Conservation (phyloP, 2,797 vertebrate species). For the Neosilurus hyrtlii region DNA sequence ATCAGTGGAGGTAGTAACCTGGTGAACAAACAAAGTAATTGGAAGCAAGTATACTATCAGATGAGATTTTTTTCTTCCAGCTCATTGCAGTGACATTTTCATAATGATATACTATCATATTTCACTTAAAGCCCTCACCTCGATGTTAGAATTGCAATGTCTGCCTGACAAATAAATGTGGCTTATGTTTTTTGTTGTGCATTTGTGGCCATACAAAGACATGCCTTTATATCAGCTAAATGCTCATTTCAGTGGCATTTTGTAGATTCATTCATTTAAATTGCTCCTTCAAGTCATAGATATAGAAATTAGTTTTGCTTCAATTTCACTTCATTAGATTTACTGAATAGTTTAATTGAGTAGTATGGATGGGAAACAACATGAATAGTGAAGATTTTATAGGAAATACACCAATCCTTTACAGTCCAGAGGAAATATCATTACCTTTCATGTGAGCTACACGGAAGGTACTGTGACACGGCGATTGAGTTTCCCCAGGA, state of each 20-base stretch:
- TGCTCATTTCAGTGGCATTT: background rate
- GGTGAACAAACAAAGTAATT: background rate
- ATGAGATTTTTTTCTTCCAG: background rate
- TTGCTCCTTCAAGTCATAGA: too few relatives aligned
- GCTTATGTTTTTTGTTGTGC: background rate
- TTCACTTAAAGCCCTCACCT: background rate
- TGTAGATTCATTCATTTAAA: background rate
- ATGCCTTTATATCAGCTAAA: background rate
- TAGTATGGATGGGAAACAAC: background rate
- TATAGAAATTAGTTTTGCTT: background rate
- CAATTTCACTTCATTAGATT: background rate
- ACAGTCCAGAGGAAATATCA: background rate
- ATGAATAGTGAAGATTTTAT: background rate
- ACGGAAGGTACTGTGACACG: too few relatives aligned
- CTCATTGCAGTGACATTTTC: conserved; percentile 6
- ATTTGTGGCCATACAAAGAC: background rate
- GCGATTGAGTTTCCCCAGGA: too few relatives aligned
- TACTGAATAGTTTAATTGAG: background rate
- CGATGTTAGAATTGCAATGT: background rate
- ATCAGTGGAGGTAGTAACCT: conserved; percentile 4
- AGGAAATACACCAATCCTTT: background rate
- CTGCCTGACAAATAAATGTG: background rate
- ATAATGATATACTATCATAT: background rate
- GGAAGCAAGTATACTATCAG: conserved; percentile 3
- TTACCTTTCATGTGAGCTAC: too few relatives aligned